A percentile compares a stretch with the other conserved stretches of the same genome.
These are phyloP conservation scores for Eupeodes corollae DNA, from an alignment of 1,140 invertebrate genomes.

Conservation along the genomic window DNA sequence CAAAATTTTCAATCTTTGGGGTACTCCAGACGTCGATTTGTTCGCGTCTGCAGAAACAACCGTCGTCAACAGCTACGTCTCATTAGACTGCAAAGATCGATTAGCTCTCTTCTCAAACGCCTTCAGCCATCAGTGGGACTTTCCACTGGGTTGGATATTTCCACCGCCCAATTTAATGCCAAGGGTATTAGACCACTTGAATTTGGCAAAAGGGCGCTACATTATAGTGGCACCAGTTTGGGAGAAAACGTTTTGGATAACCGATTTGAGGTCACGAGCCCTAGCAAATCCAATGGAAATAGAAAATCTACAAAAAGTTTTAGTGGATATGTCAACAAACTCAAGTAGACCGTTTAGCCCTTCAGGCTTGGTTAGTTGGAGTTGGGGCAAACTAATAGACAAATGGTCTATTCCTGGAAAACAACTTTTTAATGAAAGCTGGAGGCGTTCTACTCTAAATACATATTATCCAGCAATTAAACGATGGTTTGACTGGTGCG, in stretches of 20 bases:
- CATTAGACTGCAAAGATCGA: conserved; percentile 15
- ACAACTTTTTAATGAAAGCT: conserved; percentile 13
- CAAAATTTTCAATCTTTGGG: conserved; percentile 23
- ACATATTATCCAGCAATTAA: conserved; percentile 16
- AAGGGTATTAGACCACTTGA: conserved; percentile 24
- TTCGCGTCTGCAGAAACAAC: conserved; percentile 27
- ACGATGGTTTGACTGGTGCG: conserved; percentile 19
- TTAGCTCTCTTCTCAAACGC: conserved; percentile 22
- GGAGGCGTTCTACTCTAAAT: conserved; percentile 17
- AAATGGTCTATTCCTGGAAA: conserved; percentile 17
- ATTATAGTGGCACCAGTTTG: too few species aligned
- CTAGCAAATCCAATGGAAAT: too few species aligned
- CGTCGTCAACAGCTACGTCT: conserved; percentile 23
- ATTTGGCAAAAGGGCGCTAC: conserved; percentile 11
- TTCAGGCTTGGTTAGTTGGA: conserved; percentile 26
- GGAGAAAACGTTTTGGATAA: too few species aligned
- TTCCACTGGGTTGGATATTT: conserved; percentile 29
- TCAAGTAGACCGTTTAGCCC: conserved; percentile 10
- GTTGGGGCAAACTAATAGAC: conserved; percentile 12
- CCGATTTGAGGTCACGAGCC: too few species aligned
- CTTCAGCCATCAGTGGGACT: conserved; percentile 23
- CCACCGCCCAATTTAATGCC: conserved; percentile 31
- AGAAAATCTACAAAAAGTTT: conserved; percentile 7
- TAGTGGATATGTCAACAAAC: conserved; percentile 18
- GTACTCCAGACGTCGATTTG: conserved; percentile 23